Evolutionary conservation across 2,888 invertebrate genomes (phyloP).

Genomic region (Drosophila peninsularis): DNA sequence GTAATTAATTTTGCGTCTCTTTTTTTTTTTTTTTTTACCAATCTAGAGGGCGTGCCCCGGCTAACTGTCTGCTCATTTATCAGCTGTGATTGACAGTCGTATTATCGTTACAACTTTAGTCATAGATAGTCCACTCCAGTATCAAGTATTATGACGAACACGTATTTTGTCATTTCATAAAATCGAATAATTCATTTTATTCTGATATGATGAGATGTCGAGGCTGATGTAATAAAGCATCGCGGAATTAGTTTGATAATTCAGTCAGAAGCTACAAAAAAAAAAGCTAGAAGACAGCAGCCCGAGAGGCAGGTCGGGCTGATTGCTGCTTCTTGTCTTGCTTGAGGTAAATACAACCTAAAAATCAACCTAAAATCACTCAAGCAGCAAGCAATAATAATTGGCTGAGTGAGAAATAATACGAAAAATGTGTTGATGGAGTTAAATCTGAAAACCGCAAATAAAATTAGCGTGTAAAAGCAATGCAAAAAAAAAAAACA

Average conservation of each 20-base stretch:
- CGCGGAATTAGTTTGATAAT: conserved; percentile 46
- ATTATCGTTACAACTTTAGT: too few relatives aligned
- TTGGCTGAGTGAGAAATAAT: conserved; percentile 34
- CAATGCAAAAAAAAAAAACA: background rate
- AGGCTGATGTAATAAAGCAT: conserved; percentile 40
- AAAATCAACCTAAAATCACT: conserved; percentile 57
- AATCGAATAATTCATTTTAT: too few relatives aligned
- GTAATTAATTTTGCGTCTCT: too few relatives aligned
- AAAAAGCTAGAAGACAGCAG: background rate
- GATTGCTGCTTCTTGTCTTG: conserved; percentile 66
- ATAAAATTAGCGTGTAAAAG: conserved; percentile 63
- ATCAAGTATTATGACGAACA: too few relatives aligned
- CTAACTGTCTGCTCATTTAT: conserved; percentile 30
- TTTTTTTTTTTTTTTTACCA: too few relatives aligned
- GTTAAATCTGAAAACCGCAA: conserved; percentile 72
- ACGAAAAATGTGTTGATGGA: conserved; percentile 36
- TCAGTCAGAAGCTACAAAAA: background rate
- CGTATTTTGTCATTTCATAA: too few relatives aligned
- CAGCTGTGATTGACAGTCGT: conserved; percentile 30
- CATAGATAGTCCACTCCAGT: too few relatives aligned
- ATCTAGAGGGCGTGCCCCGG: conserved; percentile 27
- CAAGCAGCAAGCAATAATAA: conserved; percentile 28
- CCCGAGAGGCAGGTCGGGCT: conserved; percentile 15
- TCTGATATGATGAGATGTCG: too few relatives aligned
- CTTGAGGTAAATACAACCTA: conserved; percentile 68